Base-by-base conservation (phyloP, 2,888 invertebrate species). In the Eumerus sabulonum region DNA sequence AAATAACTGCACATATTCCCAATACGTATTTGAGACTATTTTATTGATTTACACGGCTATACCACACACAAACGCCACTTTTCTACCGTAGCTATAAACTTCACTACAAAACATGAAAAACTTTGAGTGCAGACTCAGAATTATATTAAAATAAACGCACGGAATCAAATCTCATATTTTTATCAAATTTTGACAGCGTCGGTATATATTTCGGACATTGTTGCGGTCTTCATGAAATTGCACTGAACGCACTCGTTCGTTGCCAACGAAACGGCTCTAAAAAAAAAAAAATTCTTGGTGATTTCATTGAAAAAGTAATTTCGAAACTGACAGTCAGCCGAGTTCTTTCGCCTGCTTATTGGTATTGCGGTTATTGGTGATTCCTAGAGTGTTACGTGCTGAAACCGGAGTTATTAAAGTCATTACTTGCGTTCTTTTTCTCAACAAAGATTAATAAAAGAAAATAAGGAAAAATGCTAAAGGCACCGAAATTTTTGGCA, bases 401-500 rank as follows among this genome's bases (percentile, higher is more conserved):
- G n/a, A n/a, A n/a, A n/a, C n/a, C 82, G 73, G 62, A 72, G 82
- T 82, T 72, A 72, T 79, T 72, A 77, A 60, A 45, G 66, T 50
- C 76, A 44, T 64, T 68, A 70, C 53, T 62, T 56, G 67, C 68
- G 66, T 82, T 77, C 2, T 66, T 51, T 35, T 27, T 27, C 12
- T 44, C 3, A 57, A 67, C 27, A 2, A 27, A 2, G 48, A 17
- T 27, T 44, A 13, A 38, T 42, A 38, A 35, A n/a, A 36, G n/a
- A 0, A 83, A 71, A 86, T 11, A 48, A 54, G n/a, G 42, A 45
- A 51, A 84, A 76, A 87, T 87, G 87, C 83, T 87, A 68, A 86
- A 87, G 44, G 84, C 87, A 53, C 82, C 87, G 50, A 87, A 86
- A 71, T 83, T 87, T 63, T 76, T 87, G 44, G 86, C 88, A 62